Evolutionary conservation across 2,113 vertebrate genomes (phyloP).

Genomic region (Mesitornis unicolor): DNA sequence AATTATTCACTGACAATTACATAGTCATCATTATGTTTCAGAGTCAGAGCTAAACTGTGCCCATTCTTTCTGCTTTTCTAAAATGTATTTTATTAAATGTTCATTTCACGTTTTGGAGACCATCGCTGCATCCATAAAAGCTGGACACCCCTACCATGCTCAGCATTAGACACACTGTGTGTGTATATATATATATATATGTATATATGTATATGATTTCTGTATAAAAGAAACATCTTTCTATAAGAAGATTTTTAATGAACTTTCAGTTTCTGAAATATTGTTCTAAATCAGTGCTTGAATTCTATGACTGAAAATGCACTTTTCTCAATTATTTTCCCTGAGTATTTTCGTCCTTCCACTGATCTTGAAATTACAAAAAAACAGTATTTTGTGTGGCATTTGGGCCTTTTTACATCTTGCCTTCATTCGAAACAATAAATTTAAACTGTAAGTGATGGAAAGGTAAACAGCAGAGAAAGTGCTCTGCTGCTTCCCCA

Average conservation of each 20-base stretch:
- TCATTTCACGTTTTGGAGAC: background rate
- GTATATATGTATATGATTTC: background rate
- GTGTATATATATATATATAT: fast-evolving
- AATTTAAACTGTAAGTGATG: background rate
- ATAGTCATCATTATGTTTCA: background rate
- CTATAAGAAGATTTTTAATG: background rate
- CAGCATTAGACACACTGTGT: background rate
- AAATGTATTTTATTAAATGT: background rate
- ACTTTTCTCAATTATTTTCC: background rate
- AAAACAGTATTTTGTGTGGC: background rate
- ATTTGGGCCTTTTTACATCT: background rate
- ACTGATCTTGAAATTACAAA: background rate
- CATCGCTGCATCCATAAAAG: background rate
- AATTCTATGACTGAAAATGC: background rate
- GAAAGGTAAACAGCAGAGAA: background rate
- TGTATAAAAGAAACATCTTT: background rate
- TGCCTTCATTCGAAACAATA: background rate
- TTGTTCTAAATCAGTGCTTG: background rate
- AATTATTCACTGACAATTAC: background rate
- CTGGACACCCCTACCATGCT: background rate
- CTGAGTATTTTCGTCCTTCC: background rate
- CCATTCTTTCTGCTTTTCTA: background rate
- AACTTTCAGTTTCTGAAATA: background rate
- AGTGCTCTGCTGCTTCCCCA: background rate
- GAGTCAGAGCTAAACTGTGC: background rate